Evolutionary conservation across 1,140 invertebrate species (phyloP).

Genomic region (Heliconius hewitsoni): DNA sequence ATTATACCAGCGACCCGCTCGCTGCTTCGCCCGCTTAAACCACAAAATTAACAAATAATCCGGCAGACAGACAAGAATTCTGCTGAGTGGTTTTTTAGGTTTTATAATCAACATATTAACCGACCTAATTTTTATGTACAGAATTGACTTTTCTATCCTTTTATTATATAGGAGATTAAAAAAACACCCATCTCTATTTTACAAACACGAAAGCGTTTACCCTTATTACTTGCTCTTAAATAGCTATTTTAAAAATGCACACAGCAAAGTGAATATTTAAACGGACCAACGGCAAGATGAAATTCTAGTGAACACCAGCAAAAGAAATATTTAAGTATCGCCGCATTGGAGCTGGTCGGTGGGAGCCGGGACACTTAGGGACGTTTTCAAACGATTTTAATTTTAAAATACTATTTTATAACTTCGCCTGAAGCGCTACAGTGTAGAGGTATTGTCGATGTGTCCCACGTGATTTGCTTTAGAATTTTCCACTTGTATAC

Average conservation of each 20-base stretch:
- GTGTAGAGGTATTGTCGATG: not conserved
- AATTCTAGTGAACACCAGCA: not conserved
- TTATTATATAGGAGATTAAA: not conserved
- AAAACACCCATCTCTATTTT: not conserved
- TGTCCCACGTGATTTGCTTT: not conserved
- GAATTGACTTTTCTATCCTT: no score
- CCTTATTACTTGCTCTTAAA: slow-evolving; percentile 7
- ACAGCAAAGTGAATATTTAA: slow-evolving; percentile 6
- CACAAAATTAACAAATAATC: no score
- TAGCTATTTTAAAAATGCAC: slow-evolving; percentile 11
- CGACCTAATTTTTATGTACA: no score
- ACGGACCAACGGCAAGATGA: slow-evolving; percentile 2
- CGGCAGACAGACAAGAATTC: no score
- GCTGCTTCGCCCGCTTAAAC: no score
- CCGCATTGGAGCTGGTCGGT: not conserved
- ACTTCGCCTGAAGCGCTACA: not conserved
- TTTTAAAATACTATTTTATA: slow-evolving; percentile 13
- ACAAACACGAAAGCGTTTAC: not conserved
- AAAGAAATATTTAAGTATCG: slow-evolving; percentile 13
- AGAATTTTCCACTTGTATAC: not conserved
- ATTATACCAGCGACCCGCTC: no score
- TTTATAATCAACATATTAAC: no score
- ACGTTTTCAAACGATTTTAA: slow-evolving; percentile 6
- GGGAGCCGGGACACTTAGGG: not conserved
- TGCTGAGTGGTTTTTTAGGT: no score